These are phyloP conservation scores for Gadopsis marmoratus DNA, from an alignment of 2,797 vertebrate species.

Conservation along the genomic window DNA sequence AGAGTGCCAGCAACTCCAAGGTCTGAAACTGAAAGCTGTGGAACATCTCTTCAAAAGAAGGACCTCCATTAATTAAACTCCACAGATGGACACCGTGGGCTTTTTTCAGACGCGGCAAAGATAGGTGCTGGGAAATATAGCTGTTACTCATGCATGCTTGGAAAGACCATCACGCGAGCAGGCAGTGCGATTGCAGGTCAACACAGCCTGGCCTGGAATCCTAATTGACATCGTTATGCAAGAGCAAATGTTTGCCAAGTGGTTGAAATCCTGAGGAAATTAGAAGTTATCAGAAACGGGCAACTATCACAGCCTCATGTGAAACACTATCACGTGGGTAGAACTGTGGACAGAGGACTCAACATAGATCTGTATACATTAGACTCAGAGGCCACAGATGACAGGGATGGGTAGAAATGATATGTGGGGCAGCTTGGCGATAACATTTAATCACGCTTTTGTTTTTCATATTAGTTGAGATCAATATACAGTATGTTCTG, in stretches of 20 bases:
- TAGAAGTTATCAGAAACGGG: constrained; percentile 46
- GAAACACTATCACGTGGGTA: constrained; percentile 13
- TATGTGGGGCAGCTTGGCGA: not conserved
- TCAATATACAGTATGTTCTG: not conserved
- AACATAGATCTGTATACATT: constrained; percentile 7
- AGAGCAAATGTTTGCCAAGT: constrained; percentile 56
- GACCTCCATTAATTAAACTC: constrained; percentile 67
- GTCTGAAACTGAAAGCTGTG: constrained; percentile 58
- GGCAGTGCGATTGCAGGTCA: constrained; percentile 28
- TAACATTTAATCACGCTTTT: too few relatives aligned
- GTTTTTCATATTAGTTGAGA: not conserved
- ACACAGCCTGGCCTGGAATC: constrained; percentile 30
- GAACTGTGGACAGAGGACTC: not conserved
- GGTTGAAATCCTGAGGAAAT: constrained; percentile 47
- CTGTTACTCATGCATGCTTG: constrained; percentile 22
- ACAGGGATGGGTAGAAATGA: not conserved
- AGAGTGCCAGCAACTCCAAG: constrained; percentile 41
- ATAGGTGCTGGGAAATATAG: constrained; percentile 34
- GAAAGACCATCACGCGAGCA: constrained; percentile 37
- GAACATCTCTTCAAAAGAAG: constrained; percentile 58
- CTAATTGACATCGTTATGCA: constrained; percentile 38
- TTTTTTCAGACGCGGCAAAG: constrained; percentile 41
- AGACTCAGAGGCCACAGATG: not conserved
- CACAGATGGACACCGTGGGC: constrained; percentile 69
- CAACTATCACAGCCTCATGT: constrained; percentile 50